A percentile compares a stretch with the other conserved stretches of the same genome.
These are phyloP conservation scores for Aphis craccivora DNA, from an alignment of 1,140 invertebrate species.

Conservation along the genomic window DNA sequence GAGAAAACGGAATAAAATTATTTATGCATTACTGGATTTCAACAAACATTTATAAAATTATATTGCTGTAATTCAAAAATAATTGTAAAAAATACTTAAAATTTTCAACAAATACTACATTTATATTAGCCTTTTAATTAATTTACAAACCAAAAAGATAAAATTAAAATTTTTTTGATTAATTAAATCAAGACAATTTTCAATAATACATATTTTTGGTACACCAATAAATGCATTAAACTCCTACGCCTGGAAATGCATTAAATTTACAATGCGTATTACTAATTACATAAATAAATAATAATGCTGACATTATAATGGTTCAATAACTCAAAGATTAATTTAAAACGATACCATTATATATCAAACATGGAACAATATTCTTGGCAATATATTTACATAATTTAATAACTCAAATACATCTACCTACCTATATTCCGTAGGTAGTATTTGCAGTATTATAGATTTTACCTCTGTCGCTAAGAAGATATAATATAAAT, in stretches of 20 bases:
- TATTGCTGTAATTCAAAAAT: neutral
- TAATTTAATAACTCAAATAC: neutral
- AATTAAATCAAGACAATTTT: too few species aligned
- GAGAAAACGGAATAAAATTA: neutral
- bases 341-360: neutral
- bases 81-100: neutral
- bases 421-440: neutral
- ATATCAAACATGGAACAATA: neutral
- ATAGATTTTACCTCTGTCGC: neutral
- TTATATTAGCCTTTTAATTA: neutral
- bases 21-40: neutral
- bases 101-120: neutral
- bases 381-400: neutral
- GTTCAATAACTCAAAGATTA: slow-evolving; percentile 5
- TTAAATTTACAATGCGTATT: neutral
- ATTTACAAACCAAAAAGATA: neutral
- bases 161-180: neutral
- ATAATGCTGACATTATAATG: neutral
- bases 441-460: neutral
- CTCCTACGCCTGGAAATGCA: neutral
- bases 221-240: neutral
- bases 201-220: neutral
- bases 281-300: slow-evolving; percentile 1
- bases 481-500: neutral
- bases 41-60: neutral